Evolutionary conservation across 1,140 invertebrate species (phyloP), one percentile per base, ranked within the genome.

Genomic region (Temnothorax curvispinosus): DNA sequence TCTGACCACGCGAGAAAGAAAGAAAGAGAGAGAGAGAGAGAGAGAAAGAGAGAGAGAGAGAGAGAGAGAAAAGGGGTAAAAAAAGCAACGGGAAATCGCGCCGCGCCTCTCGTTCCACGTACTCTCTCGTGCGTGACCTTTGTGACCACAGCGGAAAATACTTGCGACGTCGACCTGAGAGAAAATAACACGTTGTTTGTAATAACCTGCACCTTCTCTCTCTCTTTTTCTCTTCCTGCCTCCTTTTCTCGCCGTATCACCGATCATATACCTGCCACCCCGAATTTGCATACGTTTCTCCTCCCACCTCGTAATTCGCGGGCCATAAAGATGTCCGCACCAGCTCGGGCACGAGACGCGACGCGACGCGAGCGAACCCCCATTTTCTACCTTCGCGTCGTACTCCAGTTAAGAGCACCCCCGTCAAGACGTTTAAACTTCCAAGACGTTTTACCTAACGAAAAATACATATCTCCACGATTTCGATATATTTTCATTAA

Each of bases 1-100:
- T 92, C 91, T 87, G 62, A 89, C 78, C 88, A 87, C 86, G 80
- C 81, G 86, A 89, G 86, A 92, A 27, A 60, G 38, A 60, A 4
- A 58, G 21, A 72, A 9, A 81, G 64, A 64, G 27, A 78, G n/a
- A 52, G 21, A 35, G 44, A 15, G 58, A 21, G n/a, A n/a, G n/a
- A n/a, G n/a, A n/a, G n/a, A n/a, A n/a, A n/a, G 44, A 38, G 18
- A 38, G 18, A 18, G 38, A 27, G 52, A 60, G 21, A 18, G 54
- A 6, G 82, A 35, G 38, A 41, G 38, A 6, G 6, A 41, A 78
- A 35, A 56, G 64, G 38, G 47, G n/a, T 32, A 5, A 38, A 44
- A 38, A 44, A 21, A 27, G 35, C 2, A 15, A 18, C 60, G 71
- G 21, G 75, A 35, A 74, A 65, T 54, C 58, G 47, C 74, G 77